These are phyloP conservation scores for Hybos culiciformis DNA, from an alignment of 2,888 invertebrate species.

Conservation along the genomic window DNA sequence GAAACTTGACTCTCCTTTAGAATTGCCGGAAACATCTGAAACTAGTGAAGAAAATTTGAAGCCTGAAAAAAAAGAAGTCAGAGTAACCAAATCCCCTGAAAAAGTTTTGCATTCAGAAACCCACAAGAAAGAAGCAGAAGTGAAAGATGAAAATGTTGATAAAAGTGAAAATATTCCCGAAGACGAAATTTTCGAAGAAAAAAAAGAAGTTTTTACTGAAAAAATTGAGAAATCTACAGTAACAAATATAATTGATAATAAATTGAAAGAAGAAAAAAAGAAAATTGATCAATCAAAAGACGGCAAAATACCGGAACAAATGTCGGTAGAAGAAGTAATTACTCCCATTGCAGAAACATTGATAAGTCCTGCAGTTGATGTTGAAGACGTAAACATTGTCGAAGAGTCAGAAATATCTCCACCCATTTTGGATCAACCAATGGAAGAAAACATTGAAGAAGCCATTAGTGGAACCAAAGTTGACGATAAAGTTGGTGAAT, in stretches of 20 bases:
- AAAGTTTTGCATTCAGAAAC: too few species aligned
- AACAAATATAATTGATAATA: slow-evolving; percentile 12
- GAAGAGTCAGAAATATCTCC: background rate
- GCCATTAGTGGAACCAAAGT: slow-evolving; percentile 20
- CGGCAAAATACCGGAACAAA: slow-evolving; percentile 9
- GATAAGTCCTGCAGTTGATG: slow-evolving; percentile 3
- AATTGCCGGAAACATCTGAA: slow-evolving; percentile 9
- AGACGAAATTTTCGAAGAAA: background rate
- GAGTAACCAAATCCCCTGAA: too few species aligned
- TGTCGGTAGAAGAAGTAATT: slow-evolving; percentile 11
- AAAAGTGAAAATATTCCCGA: slow-evolving; percentile 8
- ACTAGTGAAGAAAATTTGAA: slow-evolving; percentile 15
- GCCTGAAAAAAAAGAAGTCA: slow-evolving; percentile 1
- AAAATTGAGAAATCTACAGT: slow-evolving; percentile 4
- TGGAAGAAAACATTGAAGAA: slow-evolving; percentile 7
- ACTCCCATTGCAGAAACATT: background rate
- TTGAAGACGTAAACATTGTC: background rate
- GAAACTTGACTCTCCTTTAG: slow-evolving; percentile 1
- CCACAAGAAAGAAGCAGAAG: slow-evolving; percentile 19
- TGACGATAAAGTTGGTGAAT: slow-evolving; percentile 19
- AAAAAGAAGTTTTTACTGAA: slow-evolving; percentile 7
- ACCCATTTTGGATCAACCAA: slow-evolving; percentile 10
- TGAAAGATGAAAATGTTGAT: slow-evolving; percentile 20
- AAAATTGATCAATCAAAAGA: background rate
- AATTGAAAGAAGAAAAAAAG: too few species aligned